Percentiles rank a stretch among this genome's conserved stretches.
Conservation (phyloP, 2,797 vertebrate genomes). For the Rhinogobio ventralis region DNA sequence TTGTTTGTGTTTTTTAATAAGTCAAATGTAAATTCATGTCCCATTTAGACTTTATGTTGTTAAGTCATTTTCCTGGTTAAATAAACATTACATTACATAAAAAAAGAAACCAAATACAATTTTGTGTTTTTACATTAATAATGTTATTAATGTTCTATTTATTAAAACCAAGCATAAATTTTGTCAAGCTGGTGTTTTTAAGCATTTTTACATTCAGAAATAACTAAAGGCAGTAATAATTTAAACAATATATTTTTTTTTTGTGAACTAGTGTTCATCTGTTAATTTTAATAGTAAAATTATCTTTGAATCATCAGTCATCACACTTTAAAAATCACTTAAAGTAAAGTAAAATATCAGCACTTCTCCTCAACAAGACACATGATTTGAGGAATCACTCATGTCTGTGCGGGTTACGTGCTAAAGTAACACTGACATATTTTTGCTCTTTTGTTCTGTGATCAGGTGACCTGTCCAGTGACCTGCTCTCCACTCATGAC, state of each 20-base stretch:
- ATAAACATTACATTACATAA: not conserved
- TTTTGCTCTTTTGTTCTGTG: slow-evolving; percentile 8
- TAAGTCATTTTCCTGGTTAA: not conserved
- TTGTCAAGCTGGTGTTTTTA: not conserved
- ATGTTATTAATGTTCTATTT: not conserved
- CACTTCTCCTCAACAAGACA: not conserved
- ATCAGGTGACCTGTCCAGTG: slow-evolving; percentile 63
- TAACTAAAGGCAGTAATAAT: not conserved
- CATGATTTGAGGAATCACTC: not conserved
- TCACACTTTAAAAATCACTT: not conserved
- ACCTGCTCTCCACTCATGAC: slow-evolving; percentile 56
- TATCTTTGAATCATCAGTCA: not conserved
- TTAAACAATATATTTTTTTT: not conserved
- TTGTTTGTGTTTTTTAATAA: not conserved
- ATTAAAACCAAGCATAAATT: not conserved
- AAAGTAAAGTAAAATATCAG: not conserved
- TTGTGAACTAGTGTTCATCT: not conserved
- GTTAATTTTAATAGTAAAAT: not conserved
- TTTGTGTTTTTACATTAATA: not conserved
- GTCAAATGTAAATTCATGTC: not conserved
- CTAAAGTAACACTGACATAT: not conserved
- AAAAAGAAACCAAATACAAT: not conserved
- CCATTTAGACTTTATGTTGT: not conserved
- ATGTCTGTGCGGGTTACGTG: not conserved
- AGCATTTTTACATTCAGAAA: not conserved